Conservation (phyloP, 2,888 invertebrate species). For the Lithosia quadra region DNA sequence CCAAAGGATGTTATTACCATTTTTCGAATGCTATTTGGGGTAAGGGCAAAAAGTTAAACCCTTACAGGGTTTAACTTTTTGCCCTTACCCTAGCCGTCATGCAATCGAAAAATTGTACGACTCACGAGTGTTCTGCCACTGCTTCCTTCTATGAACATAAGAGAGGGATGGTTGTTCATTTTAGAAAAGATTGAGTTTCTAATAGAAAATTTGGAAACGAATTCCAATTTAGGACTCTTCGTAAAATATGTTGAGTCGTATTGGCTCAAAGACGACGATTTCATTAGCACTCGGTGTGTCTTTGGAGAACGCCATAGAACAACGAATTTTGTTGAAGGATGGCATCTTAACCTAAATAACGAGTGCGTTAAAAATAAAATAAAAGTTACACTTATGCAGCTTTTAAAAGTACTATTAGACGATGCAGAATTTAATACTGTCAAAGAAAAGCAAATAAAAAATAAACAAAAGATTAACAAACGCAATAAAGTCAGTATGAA, state of each 20-base stretch:
- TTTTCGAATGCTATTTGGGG: too few relatives aligned
- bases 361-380: slow-evolving; percentile 4
- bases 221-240: too few relatives aligned
- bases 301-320: slow-evolving; percentile 5
- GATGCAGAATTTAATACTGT: slow-evolving; percentile 6
- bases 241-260: background rate
- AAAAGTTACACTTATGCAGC: slow-evolving; percentile 9
- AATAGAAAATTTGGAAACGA: too few relatives aligned
- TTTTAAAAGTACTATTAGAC: slow-evolving; percentile 4
- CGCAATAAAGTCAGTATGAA: slow-evolving; percentile 9
- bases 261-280: slow-evolving; percentile 9
- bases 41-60: too few relatives aligned
- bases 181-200: too few relatives aligned
- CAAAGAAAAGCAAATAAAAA: slow-evolving; percentile 9
- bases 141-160: too few relatives aligned
- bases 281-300: background rate
- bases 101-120: too few relatives aligned
- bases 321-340: slow-evolving; percentile 7
- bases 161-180: too few relatives aligned
- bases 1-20: too few relatives aligned
- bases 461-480: slow-evolving; percentile 7
- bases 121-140: too few relatives aligned
- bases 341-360: slow-evolving; percentile 9
- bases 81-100: too few relatives aligned
- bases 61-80: too few relatives aligned